Conservation (phyloP, 1,140 invertebrate species). For the Batillaria attramentaria region DNA sequence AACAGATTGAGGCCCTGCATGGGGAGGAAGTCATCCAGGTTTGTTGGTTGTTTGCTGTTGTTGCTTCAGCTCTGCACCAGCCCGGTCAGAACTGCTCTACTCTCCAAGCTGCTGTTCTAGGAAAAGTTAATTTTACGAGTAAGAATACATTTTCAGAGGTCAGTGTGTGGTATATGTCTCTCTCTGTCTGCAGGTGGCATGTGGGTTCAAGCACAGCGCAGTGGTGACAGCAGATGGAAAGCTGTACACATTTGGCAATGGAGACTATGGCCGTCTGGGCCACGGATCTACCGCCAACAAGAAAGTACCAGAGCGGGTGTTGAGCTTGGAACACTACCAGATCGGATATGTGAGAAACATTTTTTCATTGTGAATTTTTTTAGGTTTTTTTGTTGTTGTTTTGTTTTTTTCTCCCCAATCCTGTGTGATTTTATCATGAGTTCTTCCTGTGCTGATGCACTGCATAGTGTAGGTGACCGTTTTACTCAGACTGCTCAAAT, state of each 20-base stretch:
- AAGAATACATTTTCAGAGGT: too few species aligned
- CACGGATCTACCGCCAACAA: slow-evolving; percentile 77
- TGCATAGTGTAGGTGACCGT: too few species aligned
- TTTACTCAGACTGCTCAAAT: too few species aligned
- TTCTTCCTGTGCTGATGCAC: too few species aligned
- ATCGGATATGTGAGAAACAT: slow-evolving; percentile 70
- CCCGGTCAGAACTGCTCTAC: too few species aligned
- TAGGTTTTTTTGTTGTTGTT: background rate
- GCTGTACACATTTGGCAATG: slow-evolving; percentile 80
- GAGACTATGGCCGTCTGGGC: slow-evolving; percentile 79
- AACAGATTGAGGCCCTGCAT: slow-evolving; percentile 80
- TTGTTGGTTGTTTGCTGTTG: slow-evolving; percentile 13
- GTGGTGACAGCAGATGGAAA: slow-evolving; percentile 79
- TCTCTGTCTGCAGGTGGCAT: slow-evolving; percentile 73
- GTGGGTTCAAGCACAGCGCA: slow-evolving; percentile 81
- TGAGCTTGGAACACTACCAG: slow-evolving; percentile 68
- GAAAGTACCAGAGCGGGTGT: slow-evolving; percentile 77
- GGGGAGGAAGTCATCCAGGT: slow-evolving; percentile 78
- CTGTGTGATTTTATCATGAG: too few species aligned
- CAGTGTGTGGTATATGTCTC: too few species aligned
- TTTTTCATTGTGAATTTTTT: background rate
- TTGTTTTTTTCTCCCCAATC: too few species aligned
- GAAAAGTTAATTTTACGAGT: too few species aligned
- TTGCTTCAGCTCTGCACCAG: background rate
- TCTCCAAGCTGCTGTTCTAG: too few species aligned